Base-by-base conservation (phyloP, 2,113 vertebrate species). In the Eptesicus fuscus region DNA sequence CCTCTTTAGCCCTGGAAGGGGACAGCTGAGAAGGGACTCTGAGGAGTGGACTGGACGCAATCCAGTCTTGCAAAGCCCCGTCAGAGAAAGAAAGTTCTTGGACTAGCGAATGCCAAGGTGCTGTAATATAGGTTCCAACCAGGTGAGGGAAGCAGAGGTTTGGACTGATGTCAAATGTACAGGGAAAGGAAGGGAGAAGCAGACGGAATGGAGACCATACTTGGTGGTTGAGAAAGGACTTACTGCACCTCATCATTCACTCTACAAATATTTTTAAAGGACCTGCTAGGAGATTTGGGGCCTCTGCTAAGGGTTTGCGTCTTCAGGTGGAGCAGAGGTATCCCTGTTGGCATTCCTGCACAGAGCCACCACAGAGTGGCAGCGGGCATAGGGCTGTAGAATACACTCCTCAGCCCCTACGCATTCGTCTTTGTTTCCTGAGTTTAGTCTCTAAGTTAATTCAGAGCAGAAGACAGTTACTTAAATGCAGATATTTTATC, bases 401-500 rank as follows among this genome's bases (percentile, higher is more conserved):
- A 30, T n/a, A 35, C 53, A 73, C 53, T 59, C 49, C 92, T 69
- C 30, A 25, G 59, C 74, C 35, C 42, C 47, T 4, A 88, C 70
- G 95, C 28, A 1, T 65, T 63, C 83, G 88, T 85, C 74, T 94
- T 88, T 94, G 93, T 95, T 91, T 96, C 82, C 85, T 73, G 93
- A 83, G 86, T 90, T 95, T 92, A 71, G 2, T 82, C 85, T 96
- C 91, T 71, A 89, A 95, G 91, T 97, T 96, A 97, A 97, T 95
- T 97, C 94, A 92, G 92, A 97, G 90, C 84, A 80, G 65, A 95
- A 96, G 95, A 96, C 79, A 94, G 91, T 97, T 97, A 95, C 94
- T 96, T 98, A 98, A 97, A 97, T 96, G 96, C 83, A 95, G 97
- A 98, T 98, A 96, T 96, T 96, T 98, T 97, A 97, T 97, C 96